Evolutionary conservation across 1,140 invertebrate species (phyloP), one percentile per base, ranked within the genome.

Genomic region (Pseudomyrmex sp.): DNA sequence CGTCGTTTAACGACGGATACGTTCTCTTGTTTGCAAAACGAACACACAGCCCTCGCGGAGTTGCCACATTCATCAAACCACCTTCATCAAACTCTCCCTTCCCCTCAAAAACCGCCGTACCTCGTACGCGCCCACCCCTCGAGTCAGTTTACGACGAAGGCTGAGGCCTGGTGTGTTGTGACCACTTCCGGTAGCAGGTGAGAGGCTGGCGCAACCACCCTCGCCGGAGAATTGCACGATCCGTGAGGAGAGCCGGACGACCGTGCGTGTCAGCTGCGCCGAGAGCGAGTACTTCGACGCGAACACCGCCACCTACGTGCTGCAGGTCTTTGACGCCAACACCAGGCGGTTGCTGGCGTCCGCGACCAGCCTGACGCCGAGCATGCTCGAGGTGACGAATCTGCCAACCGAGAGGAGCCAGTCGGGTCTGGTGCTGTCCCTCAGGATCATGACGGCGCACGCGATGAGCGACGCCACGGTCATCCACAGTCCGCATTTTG

Each of bases 301-400:
- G 46, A 92, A 92, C 84, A 93, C 92, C 23, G 92, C 93, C 58
- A 95, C 92, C 82, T 95, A 95, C 88, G 90, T 95, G n/a, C 92
- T 95, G 62, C 95, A 95, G 87, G 95, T 95, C 59, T 95, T 94
- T 89, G 95, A 95, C 83, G 95, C 95, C 9, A 92, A 94, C 79
- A 95, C 94, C 62, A 91, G 95, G 13, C 90, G 93, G 10, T 90
- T 95, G 15, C 89, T 95, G 65, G 95, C 94, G 13, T 95, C 95
- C 48, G 91, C 95, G 18, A 95, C 94, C 12, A 95, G 95, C 58
- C 90, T 93, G 85, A 93, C 92, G 56, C 93, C 95, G 35, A 93
- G 93, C 58, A 92, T 93, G 80, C 93, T 95, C 75, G 94, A 94
- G 83, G 93, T 95, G 76, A 93, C 93, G 23, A 87, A 94, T 88